Evolutionary conservation across 2,888 invertebrate species (phyloP).

Genomic region (Sinohyriopsis cumingii): DNA sequence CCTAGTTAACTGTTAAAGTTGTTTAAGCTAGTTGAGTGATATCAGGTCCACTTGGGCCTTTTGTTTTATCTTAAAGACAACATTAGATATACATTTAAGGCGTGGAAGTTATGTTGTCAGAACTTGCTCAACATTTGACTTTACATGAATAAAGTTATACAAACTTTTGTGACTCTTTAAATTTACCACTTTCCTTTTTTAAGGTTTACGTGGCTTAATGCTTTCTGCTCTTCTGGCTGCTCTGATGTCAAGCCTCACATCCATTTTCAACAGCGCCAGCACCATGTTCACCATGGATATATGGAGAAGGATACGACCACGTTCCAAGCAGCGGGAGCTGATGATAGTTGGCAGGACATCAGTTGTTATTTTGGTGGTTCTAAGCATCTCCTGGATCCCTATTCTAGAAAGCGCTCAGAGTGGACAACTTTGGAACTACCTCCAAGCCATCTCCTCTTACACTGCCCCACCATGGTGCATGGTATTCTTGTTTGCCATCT

Average conservation of each 20-base stretch:
- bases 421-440: constrained; percentile 75
- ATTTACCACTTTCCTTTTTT: neutral
- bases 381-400: constrained; percentile 73
- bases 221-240: constrained; percentile 76
- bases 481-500: constrained; percentile 74
- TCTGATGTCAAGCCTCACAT: constrained; percentile 75
- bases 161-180: too few species aligned
- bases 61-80: too few species aligned
- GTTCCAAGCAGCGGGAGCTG: constrained; percentile 47
- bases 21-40: too few species aligned
- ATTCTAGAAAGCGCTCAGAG: constrained; percentile 72
- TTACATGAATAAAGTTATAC: too few species aligned
- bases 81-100: too few species aligned
- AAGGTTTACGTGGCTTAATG: constrained; percentile 69
- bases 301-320: constrained; percentile 64
- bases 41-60: too few species aligned
- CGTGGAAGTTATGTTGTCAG: too few species aligned
- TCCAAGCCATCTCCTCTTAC: constrained; percentile 74
- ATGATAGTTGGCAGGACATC: constrained; percentile 69
- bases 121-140: too few species aligned
- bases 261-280: constrained; percentile 75
- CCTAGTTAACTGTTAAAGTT: too few species aligned
- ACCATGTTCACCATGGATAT: constrained; percentile 76
- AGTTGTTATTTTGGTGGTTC: constrained; percentile 60
- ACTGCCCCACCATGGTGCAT: constrained; percentile 75